Evolutionary conservation across 2,888 invertebrate genomes (phyloP), one percentile per base, ranked within the genome.

Genomic region (Apeira syringaria): DNA sequence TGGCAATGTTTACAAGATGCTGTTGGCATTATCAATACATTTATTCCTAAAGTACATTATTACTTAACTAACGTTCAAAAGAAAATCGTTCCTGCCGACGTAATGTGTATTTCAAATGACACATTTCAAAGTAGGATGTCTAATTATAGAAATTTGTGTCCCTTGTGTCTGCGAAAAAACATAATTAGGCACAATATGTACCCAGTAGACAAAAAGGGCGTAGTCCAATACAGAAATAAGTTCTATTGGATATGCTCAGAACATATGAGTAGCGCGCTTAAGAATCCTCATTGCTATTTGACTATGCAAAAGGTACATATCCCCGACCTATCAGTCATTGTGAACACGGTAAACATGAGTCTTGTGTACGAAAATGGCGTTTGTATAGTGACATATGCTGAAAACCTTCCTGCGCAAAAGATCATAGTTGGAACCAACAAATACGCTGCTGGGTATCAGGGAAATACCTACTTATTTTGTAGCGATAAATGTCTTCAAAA

Each of bases 241-340:
- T 92, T 89, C 67, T 94, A 93, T 60, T 94, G 93, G 93, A 61
- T 93, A 29, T 94, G 94, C 56, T 35, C 66, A 0, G 69, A 84
- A 11, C 94, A 94, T 56, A 68, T 89, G 7, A 61, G 81, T 18
- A 56, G 66, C 20, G 92, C 93, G 47, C 50, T 89, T 10, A 61
- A 72, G 15, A 47, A 79, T 50, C 92, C 93, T 0, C 59, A 74
- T 3, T 46, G 43, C 8, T 90, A 80, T 63, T 66, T 92, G 9
- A 25, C 52, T 50, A 29, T 30, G 10, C 47, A 47, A 12, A 46
- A 59, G 7, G 36, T 80, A 9, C 33, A 47, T 18, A 66, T 92
- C 17, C 93, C 93, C 0, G 74, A 91, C 62, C 65, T 91, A 13
- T 92, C 94, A 0, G 74, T 83, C 36, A 67, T 84, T 31, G 68